Percentiles rank a stretch among this genome's conserved stretches.
Evolutionary conservation across 1,140 invertebrate genomes (phyloP).

Genomic region (Drosophila rhopaloa): DNA sequence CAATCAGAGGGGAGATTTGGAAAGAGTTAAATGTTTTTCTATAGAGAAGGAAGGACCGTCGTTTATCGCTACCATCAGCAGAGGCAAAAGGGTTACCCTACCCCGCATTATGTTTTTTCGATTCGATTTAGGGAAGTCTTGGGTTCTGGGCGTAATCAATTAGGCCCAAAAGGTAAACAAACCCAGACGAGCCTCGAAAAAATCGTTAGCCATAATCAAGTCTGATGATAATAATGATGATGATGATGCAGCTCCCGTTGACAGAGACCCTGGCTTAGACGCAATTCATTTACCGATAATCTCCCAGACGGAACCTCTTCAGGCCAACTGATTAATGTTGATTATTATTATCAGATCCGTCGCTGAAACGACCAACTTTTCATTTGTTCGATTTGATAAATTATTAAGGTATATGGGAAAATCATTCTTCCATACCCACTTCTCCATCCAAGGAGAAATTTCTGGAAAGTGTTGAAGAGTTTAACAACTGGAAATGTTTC

Average conservation of each 20-base stretch:
- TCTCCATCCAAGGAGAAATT: conserved; percentile 2
- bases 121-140: conserved; percentile 29
- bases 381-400: conserved; percentile 70
- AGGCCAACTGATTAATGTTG: conserved; percentile 76
- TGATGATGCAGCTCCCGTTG: conserved; percentile 43
- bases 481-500: conserved; percentile 11
- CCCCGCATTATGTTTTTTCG: conserved; percentile 16
- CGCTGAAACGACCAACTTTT: conserved; percentile 43
- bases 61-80: conserved; percentile 22
- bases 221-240: conserved; percentile 35
- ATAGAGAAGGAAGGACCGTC: not conserved
- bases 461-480: conserved; percentile 27
- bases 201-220: conserved; percentile 28
- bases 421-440: conserved; percentile 10
- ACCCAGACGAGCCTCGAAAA: conserved; percentile 31
- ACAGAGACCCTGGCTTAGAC: conserved; percentile 39
- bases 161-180: conserved; percentile 70
- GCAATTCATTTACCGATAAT: conserved; percentile 74
- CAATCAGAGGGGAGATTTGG: conserved; percentile 43
- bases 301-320: conserved; percentile 41
- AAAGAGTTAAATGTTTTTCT: not conserved
- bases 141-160: conserved; percentile 71
- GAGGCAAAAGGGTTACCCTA: conserved; percentile 5
- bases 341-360: conserved; percentile 57
- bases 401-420: conserved; percentile 63